phyloP scores from a whole-genome alignment of 2,888 invertebrate genomes.

The Glaucopsyche alexis region DNA sequence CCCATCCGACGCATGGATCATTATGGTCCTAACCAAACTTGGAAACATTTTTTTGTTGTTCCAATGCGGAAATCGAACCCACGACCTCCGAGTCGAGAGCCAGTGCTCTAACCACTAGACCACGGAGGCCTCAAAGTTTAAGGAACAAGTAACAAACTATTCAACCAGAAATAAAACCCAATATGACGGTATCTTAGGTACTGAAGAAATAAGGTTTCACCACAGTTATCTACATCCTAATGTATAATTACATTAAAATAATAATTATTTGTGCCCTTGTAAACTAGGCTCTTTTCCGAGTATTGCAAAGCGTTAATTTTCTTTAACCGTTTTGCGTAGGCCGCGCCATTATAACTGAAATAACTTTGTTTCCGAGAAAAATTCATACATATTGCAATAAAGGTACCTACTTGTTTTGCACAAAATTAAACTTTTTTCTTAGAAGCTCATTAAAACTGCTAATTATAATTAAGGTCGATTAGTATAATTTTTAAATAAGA shows the following conservation, averaged over 20 bases:
- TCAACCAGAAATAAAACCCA: not conserved
- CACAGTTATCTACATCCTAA: not conserved
- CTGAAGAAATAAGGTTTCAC: not conserved
- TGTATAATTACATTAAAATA: constrained; percentile 2
- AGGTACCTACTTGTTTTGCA: not conserved
- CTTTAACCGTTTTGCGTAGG: constrained; percentile 15
- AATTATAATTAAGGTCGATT: not conserved
- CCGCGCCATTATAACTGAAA: not conserved
- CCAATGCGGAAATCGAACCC: no score
- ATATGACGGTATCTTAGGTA: not conserved
- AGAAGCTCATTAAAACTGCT: not conserved
- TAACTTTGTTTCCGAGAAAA: constrained; percentile 13
- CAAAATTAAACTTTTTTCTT: not conserved
- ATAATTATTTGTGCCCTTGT: constrained; percentile 10
- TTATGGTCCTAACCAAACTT: no score
- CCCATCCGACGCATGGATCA: no score
- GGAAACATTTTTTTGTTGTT: no score
- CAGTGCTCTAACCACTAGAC: no score
- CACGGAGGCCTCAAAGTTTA: no score
- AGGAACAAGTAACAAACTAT: no score
- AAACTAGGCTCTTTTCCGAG: constrained; percentile 20
- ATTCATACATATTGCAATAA: not conserved
- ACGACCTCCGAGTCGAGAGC: no score
- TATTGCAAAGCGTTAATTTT: constrained; percentile 14
- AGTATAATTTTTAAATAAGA: no score